Percentiles rank a stretch among this genome's conserved stretches.
These are phyloP conservation scores for Lymantria monacha DNA, from an alignment of 2,888 invertebrate genomes.

Conservation along the genomic window DNA sequence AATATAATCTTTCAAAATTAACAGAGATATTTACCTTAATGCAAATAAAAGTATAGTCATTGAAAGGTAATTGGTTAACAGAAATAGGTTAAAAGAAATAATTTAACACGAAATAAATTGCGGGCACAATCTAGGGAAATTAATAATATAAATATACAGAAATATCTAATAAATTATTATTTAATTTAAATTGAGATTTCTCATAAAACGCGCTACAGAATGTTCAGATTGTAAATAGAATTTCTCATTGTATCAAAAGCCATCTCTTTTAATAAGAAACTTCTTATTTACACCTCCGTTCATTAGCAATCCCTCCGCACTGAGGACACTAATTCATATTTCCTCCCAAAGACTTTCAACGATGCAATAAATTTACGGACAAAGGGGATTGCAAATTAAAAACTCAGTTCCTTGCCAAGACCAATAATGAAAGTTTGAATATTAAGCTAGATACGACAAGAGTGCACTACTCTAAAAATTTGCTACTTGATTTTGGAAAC, in stretches of 20 bases:
- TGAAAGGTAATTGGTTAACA: too few relatives aligned
- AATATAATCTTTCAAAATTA: too few relatives aligned
- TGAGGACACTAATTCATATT: constrained; percentile 73
- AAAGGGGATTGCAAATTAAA: constrained; percentile 75
- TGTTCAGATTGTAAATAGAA: constrained; percentile 17
- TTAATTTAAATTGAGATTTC: background rate
- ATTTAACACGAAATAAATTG: too few relatives aligned
- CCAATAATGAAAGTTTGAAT: constrained; percentile 50
- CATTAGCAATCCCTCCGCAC: constrained; percentile 57
- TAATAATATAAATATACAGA: too few relatives aligned
- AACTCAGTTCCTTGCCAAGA: constrained; percentile 60
- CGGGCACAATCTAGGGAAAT: too few relatives aligned
- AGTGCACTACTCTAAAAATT: constrained; percentile 10
- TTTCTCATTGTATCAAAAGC: constrained; percentile 27
- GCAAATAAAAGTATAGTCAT: too few relatives aligned
- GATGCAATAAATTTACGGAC: constrained; percentile 67
- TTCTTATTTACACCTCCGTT: constrained; percentile 42
- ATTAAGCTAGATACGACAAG: constrained; percentile 42
- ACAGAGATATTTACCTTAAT: too few relatives aligned
- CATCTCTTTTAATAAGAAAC: constrained; percentile 32
- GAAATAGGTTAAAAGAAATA: too few relatives aligned
- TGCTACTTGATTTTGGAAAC: background rate
- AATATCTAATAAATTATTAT: too few relatives aligned
- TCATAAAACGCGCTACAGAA: constrained; percentile 6
- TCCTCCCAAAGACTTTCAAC: constrained; percentile 62